A percentile compares a stretch with the other conserved stretches of the same genome.
phyloP scores from a whole-genome alignment of 2,888 invertebrate species.

The Serripes groenlandicus region DNA sequence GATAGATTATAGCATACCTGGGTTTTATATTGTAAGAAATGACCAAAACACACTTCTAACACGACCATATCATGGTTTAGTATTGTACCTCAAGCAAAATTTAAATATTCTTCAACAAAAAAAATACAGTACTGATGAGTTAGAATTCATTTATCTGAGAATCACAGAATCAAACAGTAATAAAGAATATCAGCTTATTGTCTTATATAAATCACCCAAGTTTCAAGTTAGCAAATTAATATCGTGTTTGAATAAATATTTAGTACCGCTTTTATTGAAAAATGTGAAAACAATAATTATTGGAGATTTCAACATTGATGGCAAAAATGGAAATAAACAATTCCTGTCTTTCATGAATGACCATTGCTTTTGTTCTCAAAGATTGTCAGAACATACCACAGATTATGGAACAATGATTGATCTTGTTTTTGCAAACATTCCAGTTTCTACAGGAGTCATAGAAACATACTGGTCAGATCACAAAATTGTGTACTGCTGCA shows the following conservation, averaged over 20 bases:
- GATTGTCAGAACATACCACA: slow-evolving; percentile 27
- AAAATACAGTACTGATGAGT: background rate
- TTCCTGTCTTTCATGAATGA: slow-evolving; percentile 5
- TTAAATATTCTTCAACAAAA: background rate
- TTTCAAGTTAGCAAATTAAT: background rate
- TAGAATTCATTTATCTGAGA: slow-evolving; percentile 21
- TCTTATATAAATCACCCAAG: slow-evolving; percentile 28
- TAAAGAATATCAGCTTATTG: slow-evolving; percentile 32
- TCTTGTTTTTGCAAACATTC: slow-evolving; percentile 28
- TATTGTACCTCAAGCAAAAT: slow-evolving; percentile 38
- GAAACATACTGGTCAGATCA: slow-evolving; percentile 53
- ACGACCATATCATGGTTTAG: slow-evolving; percentile 53
- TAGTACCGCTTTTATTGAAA: background rate
- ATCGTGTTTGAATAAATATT: background rate
- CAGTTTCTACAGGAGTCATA: slow-evolving; percentile 15
- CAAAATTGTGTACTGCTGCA: slow-evolving; percentile 39
- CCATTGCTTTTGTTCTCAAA: slow-evolving; percentile 8
- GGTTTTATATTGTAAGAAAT: slow-evolving; percentile 35
- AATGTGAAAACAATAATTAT: slow-evolving; percentile 28
- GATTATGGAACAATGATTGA: slow-evolving; percentile 41
- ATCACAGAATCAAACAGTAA: background rate
- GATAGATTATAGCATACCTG: slow-evolving; percentile 21
- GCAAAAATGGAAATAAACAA: background rate
- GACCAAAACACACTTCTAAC: slow-evolving; percentile 3
- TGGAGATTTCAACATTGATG: slow-evolving; percentile 49